A percentile compares a stretch with the other conserved stretches of the same genome.
These are phyloP conservation scores for Halesus radiatus DNA, from an alignment of 1,140 invertebrate species.

Conservation along the genomic window DNA sequence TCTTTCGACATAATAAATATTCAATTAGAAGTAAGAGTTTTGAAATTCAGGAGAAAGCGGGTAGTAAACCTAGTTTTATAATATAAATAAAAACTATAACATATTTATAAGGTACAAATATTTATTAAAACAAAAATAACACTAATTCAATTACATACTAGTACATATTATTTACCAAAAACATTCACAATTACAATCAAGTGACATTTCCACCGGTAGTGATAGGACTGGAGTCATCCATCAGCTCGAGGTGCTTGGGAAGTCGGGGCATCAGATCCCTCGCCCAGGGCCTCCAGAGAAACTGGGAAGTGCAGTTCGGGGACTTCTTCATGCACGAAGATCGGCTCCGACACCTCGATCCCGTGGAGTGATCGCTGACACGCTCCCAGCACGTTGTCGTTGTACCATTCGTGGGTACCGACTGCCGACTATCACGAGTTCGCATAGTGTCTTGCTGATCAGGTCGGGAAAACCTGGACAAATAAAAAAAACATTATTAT, in stretches of 20 bases:
- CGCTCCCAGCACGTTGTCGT: conserved; percentile 62
- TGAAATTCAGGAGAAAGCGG: too few species aligned
- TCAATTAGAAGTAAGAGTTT: too few species aligned
- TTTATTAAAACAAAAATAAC: too few species aligned
- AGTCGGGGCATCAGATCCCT: conserved; percentile 59
- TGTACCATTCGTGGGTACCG: conserved; percentile 67
- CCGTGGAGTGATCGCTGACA: conserved; percentile 62
- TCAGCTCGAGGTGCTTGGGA: conserved; percentile 2
- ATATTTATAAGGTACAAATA: too few species aligned
- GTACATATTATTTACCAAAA: too few species aligned
- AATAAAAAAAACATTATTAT: conserved; percentile 23
- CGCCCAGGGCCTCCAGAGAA: conserved; percentile 65
- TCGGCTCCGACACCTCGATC: conserved; percentile 62
- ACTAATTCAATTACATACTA: too few species aligned
- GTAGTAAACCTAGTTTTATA: too few species aligned
- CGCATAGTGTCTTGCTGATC: conserved; percentile 67
- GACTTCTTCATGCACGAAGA: conserved; percentile 66
- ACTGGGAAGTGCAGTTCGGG: conserved; percentile 69
- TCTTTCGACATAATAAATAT: too few species aligned
- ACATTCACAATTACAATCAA: neutral
- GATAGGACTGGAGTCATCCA: neutral
- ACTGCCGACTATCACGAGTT: conserved; percentile 66
- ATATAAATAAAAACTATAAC: too few species aligned
- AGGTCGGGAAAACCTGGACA: conserved; percentile 66
- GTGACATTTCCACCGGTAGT: neutral